Conservation (phyloP, 1,140 invertebrate genomes). For the Ceratina australensis region DNA sequence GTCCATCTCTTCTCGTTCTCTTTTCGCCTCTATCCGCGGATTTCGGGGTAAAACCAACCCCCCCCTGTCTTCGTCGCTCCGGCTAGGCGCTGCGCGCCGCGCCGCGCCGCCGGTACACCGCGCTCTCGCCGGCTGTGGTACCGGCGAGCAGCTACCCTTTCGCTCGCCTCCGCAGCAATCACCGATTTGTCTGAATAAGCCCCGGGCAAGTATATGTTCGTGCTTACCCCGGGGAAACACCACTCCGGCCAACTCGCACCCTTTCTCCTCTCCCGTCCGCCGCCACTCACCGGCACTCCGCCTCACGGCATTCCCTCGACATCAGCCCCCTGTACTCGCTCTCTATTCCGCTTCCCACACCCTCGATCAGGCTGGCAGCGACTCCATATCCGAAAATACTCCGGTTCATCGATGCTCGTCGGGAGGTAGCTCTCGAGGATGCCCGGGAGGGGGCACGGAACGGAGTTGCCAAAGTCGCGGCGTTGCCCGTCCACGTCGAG, state of each 20-base stretch:
- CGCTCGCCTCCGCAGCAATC: conserved; percentile 76
- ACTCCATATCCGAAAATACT: conserved; percentile 67
- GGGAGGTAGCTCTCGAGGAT: conserved; percentile 55
- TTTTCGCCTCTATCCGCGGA: conserved; percentile 50
- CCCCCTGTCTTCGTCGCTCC: conserved; percentile 64
- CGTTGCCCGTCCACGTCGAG: conserved; percentile 9
- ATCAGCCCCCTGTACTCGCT: conserved; percentile 26
- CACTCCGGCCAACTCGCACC: conserved; percentile 66
- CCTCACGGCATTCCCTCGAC: conserved; percentile 26
- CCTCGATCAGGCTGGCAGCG: conserved; percentile 29
- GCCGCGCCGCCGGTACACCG: neutral
- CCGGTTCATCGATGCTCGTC: conserved; percentile 73
- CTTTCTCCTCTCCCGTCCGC: neutral
- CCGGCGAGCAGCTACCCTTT: conserved; percentile 64
- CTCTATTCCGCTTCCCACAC: conserved; percentile 25
- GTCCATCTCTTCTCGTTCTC: conserved; percentile 52
- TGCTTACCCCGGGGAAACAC: conserved; percentile 76
- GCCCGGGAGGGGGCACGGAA: neutral
- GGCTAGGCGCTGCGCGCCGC: conserved; percentile 25
- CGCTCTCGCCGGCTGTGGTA: neutral
- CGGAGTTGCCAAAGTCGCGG: conserved; percentile 45
- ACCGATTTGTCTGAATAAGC: conserved; percentile 79
- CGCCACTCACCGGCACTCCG: neutral
- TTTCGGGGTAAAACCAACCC: conserved; percentile 48
- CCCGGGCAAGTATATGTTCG: conserved; percentile 76